Evolutionary conservation across 1,140 invertebrate species (phyloP).

Genomic region (Lucilia cuprina): DNA sequence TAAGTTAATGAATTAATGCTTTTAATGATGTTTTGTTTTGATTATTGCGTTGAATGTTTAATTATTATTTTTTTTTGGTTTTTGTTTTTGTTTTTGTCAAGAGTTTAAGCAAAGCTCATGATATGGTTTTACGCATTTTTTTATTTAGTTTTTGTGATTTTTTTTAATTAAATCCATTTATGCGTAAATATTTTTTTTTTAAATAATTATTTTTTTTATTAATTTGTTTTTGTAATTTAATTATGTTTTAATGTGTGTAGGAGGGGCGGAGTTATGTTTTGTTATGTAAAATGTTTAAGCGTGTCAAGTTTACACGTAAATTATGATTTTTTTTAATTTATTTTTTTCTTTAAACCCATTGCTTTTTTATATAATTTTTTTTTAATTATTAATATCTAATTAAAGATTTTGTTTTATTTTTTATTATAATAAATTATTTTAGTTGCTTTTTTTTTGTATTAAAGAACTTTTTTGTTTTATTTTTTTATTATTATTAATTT

Average conservation of each 20-base stretch:
- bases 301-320: constrained; percentile 29
- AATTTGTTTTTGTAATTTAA: not conserved
- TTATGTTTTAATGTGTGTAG: not conserved
- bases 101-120: constrained; percentile 30
- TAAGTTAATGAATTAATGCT: not conserved
- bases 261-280: constrained; percentile 19
- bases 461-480: constrained; percentile 19
- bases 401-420: constrained; percentile 40
- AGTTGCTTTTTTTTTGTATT: constrained; percentile 19
- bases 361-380: constrained; percentile 25
- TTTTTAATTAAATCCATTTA: constrained; percentile 13
- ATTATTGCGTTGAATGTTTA: constrained; percentile 35
- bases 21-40: constrained; percentile 35
- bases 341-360: constrained; percentile 27
- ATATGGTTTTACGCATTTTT: constrained; percentile 37
- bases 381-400: constrained; percentile 31
- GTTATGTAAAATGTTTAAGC: constrained; percentile 21
- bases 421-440: constrained; percentile 9
- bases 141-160: not conserved
- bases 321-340: constrained; percentile 13
- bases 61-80: constrained; percentile 21
- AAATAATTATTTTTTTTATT: not conserved
- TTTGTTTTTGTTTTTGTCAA: too few species aligned
- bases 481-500: constrained; percentile 31
- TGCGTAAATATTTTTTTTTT: constrained; percentile 15